A percentile compares a stretch with the other conserved stretches of the same genome.
These are phyloP conservation scores for Junonia oenone DNA, from an alignment of 2,888 invertebrate genomes.

Conservation along the genomic window DNA sequence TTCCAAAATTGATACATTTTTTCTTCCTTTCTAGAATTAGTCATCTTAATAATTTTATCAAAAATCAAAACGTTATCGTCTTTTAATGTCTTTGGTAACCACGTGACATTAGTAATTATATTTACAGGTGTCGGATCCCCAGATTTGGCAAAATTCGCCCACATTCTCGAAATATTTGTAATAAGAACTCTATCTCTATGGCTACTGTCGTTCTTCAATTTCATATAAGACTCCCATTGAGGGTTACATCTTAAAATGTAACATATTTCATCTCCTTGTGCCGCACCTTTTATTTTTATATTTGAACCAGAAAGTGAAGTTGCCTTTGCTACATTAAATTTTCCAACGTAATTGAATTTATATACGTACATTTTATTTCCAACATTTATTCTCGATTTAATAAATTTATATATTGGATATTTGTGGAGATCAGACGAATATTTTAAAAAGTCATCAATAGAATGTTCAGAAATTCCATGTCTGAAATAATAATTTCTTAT, in stretches of 20 bases:
- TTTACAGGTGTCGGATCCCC: constrained; percentile 52
- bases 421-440: constrained; percentile 66
- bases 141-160: constrained; percentile 73
- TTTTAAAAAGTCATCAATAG: constrained; percentile 49
- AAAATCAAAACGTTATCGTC: constrained; percentile 47
- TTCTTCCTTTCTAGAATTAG: constrained; percentile 42
- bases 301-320: constrained; percentile 45
- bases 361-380: constrained; percentile 54
- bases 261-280: constrained; percentile 70
- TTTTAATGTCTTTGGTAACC: constrained; percentile 49
- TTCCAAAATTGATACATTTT: constrained; percentile 59
- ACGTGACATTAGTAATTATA: constrained; percentile 39
- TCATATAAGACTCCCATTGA: constrained; percentile 53
- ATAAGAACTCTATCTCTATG: constrained; percentile 56
- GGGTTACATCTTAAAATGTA: constrained; percentile 70
- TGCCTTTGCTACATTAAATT: constrained; percentile 56
- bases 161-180: constrained; percentile 56
- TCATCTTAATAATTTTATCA: constrained; percentile 42
- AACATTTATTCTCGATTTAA: constrained; percentile 41
- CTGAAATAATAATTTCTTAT: constrained; percentile 59
- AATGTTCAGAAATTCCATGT: constrained; percentile 44
- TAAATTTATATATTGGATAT: constrained; percentile 65
- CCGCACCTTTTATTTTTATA: constrained; percentile 56
- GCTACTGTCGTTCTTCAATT: constrained; percentile 38
- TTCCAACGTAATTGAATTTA: constrained; percentile 68